These are phyloP conservation scores for Embiotoca jacksoni DNA, from an alignment of 2,113 vertebrate genomes.

Conservation along the genomic window DNA sequence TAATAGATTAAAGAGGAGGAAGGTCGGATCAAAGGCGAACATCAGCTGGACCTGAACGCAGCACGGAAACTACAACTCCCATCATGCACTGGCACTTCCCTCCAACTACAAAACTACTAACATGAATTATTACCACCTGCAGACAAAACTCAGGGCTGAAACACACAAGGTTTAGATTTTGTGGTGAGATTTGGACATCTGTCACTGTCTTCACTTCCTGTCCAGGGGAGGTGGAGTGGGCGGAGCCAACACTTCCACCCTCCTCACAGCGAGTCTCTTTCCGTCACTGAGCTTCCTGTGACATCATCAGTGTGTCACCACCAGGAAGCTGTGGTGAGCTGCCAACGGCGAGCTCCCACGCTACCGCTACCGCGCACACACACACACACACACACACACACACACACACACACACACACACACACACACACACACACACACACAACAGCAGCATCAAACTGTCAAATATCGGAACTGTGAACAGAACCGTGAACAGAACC, in stretches of 20 bases:
- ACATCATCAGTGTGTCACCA: slow-evolving; percentile 33
- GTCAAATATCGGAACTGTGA: too few species aligned
- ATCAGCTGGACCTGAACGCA: neutral
- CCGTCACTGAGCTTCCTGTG: slow-evolving; percentile 30
- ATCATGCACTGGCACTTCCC: slow-evolving; percentile 21
- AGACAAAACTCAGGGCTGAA: too few species aligned
- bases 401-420: too few species aligned
- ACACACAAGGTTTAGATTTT: too few species aligned
- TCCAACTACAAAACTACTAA: too few species aligned
- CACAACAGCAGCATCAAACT: neutral
- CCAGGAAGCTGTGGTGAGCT: slow-evolving; percentile 58
- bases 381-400: too few species aligned
- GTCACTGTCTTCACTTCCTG: too few species aligned
- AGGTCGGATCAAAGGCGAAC: slow-evolving; percentile 42
- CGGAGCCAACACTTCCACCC: too few species aligned
- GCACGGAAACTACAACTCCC: slow-evolving; percentile 15
- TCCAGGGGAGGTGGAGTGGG: too few species aligned
- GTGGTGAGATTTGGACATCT: too few species aligned
- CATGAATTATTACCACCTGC: too few species aligned
- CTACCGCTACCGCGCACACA: slow-evolving; percentile 13
- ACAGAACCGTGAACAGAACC: too few species aligned
- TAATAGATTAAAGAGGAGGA: slow-evolving; percentile 34
- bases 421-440: neutral
- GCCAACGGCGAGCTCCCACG: neutral
- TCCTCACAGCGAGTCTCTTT: neutral